Evolutionary conservation across 2,113 vertebrate species (phyloP).

Genomic region (Ornithorhynchus anatinus): DNA sequence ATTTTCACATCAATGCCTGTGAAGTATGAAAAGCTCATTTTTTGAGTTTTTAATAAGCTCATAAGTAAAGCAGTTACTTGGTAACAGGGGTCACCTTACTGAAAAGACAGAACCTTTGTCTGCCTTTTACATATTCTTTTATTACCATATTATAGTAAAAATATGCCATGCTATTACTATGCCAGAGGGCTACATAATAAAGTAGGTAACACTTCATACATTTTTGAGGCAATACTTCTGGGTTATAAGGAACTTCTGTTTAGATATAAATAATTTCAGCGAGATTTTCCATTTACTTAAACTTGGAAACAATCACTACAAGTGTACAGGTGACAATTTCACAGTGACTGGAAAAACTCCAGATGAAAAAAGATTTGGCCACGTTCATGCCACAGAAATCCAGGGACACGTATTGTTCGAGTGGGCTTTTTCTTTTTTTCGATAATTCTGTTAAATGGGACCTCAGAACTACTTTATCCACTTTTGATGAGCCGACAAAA

Average conservation of each 20-base stretch:
- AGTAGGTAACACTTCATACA: conserved; percentile 64
- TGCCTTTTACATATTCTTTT: conserved; percentile 82
- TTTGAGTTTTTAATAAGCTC: conserved; percentile 88
- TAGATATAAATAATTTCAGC: conserved; percentile 55
- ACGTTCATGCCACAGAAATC: conserved; percentile 8
- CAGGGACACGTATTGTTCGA: conserved; percentile 8
- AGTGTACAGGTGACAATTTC: conserved; percentile 11
- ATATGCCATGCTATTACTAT: conserved; percentile 71
- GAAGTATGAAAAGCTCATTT: conserved; percentile 88
- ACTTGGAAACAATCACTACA: conserved; percentile 30
- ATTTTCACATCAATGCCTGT: conserved; percentile 87
- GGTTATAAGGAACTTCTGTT: conserved; percentile 40
- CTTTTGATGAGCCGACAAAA: conserved; percentile 40
- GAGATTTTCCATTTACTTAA: conserved; percentile 12
- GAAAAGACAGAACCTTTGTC: conserved; percentile 80
- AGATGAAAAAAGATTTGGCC: background rate
- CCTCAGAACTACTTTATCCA: conserved; percentile 31
- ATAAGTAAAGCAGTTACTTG: conserved; percentile 86
- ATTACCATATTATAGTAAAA: conserved; percentile 83
- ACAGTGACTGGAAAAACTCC: conserved; percentile 28
- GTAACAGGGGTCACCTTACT: conserved; percentile 86
- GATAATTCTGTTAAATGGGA: conserved; percentile 24
- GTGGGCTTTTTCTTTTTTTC: conserved; percentile 47
- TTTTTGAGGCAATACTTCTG: conserved; percentile 61
- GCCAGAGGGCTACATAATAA: conserved; percentile 79